These are phyloP conservation scores for Myiotriccus ornatus DNA, from an alignment of 2,797 vertebrate species.

Conservation along the genomic window DNA sequence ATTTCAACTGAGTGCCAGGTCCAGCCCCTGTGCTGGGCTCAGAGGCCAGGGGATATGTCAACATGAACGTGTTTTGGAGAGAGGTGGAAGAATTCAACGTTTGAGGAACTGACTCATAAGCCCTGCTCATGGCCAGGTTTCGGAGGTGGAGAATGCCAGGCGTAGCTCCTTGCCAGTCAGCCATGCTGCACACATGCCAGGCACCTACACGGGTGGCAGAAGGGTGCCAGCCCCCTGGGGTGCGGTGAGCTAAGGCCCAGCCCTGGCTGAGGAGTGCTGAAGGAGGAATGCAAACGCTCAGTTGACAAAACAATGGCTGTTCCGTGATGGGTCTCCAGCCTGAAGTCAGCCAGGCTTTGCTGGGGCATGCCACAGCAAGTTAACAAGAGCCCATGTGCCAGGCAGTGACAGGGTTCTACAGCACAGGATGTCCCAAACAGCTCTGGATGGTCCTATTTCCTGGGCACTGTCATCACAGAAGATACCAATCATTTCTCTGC, in stretches of 20 bases:
- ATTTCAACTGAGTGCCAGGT: background rate
- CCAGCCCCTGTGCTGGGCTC: background rate
- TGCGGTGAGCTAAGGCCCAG: background rate
- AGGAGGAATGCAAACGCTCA: background rate
- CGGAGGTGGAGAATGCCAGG: background rate
- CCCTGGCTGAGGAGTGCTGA: background rate
- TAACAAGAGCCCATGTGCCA: background rate
- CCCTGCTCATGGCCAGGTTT: accelerated
- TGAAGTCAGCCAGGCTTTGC: background rate
- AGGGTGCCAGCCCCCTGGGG: background rate
- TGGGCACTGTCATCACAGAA: background rate
- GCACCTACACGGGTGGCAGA: background rate
- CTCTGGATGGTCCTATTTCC: background rate
- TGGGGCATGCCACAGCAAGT: background rate
- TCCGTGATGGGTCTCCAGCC: background rate
- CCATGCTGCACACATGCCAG: background rate
- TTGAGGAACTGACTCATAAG: background rate
- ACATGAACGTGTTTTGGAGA: background rate
- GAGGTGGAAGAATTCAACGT: background rate
- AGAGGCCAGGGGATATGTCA: background rate
- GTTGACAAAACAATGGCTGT: background rate
- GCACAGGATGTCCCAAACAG: background rate
- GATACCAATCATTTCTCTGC: background rate
- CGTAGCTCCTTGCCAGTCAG: background rate
- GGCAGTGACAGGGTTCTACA: background rate